Conservation (phyloP, 2,888 invertebrate genomes). For the Metopia argyrocephala region DNA sequence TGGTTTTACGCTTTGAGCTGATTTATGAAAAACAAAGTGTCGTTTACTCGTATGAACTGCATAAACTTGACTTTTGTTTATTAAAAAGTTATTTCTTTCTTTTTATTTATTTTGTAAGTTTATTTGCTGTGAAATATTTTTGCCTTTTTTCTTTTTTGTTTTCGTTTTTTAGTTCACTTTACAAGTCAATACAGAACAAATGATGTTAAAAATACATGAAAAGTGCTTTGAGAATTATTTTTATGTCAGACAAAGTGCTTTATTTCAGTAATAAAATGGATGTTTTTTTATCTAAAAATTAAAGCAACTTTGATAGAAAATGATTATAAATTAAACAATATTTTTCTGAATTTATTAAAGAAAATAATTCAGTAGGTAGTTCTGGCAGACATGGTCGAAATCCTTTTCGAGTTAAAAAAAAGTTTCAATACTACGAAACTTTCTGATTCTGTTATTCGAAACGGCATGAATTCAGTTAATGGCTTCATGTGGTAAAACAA, state of each 20-base stretch:
- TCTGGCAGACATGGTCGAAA: no score
- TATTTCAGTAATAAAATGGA: no score
- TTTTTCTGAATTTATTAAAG: no score
- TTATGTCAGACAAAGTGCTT: background rate
- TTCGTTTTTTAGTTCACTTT: background rate
- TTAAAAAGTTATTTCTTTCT: slow-evolving; percentile 39
- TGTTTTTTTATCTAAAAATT: no score
- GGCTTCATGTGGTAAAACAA: no score
- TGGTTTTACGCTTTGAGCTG: slow-evolving; percentile 30
- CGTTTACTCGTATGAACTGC: slow-evolving; percentile 57
- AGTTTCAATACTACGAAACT: no score
- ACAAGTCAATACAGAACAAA: slow-evolving; percentile 35
- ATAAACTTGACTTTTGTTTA: slow-evolving; percentile 53
- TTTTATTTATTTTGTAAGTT: background rate
- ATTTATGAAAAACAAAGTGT: slow-evolving; percentile 32
- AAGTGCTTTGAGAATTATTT: slow-evolving; percentile 24
- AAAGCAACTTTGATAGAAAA: no score
- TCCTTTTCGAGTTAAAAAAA: no score
- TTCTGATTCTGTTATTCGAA: no score
- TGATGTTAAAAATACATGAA: slow-evolving; percentile 14
- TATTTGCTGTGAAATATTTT: background rate
- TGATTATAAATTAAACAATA: no score
- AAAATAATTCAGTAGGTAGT: no score
- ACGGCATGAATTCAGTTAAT: no score
- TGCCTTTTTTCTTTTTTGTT: slow-evolving; percentile 1